Conservation (phyloP, 2,888 invertebrate species). For the Cheilosia urbana region DNA sequence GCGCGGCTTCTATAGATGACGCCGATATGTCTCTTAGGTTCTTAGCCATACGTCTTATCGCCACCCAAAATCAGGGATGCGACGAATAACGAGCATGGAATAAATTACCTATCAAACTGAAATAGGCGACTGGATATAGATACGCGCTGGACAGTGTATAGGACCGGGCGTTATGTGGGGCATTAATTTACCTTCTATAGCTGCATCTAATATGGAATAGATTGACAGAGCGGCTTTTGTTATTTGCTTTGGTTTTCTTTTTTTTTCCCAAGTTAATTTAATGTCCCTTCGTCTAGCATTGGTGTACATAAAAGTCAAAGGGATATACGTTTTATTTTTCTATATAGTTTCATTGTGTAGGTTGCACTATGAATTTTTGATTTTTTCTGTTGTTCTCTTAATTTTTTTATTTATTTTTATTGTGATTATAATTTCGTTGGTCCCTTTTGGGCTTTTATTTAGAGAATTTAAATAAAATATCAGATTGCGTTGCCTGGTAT, state of each 20-base stretch:
- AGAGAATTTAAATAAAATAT: slow-evolving; percentile 72
- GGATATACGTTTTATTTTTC: slow-evolving; percentile 24
- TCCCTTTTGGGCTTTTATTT: slow-evolving; percentile 50
- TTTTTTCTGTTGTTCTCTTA: slow-evolving; percentile 68
- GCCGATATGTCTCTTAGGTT: slow-evolving; percentile 82
- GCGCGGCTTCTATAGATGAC: slow-evolving; percentile 80
- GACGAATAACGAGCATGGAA: slow-evolving; percentile 74
- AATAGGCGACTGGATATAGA: slow-evolving; percentile 50
- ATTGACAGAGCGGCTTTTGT: slow-evolving; percentile 73
- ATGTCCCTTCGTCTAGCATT: slow-evolving; percentile 42
- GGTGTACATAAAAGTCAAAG: slow-evolving; percentile 59
- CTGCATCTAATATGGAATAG: slow-evolving; percentile 73
- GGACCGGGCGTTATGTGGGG: slow-evolving; percentile 66
- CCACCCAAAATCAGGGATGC: slow-evolving; percentile 75
- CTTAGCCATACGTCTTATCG: slow-evolving; percentile 67
- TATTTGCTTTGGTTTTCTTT: slow-evolving; percentile 40
- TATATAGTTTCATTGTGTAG: slow-evolving; percentile 50
- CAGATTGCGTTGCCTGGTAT: slow-evolving; percentile 47
- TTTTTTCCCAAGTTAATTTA: slow-evolving; percentile 57
- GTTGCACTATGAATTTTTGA: slow-evolving; percentile 75
- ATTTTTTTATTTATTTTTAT: slow-evolving; percentile 68
- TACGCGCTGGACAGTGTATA: slow-evolving; percentile 20
- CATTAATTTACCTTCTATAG: slow-evolving; percentile 72
- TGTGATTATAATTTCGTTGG: slow-evolving; percentile 65
- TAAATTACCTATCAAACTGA: slow-evolving; percentile 73